Conservation (phyloP, 2,797 vertebrate species). For the Parotocinclus haroldoi region DNA sequence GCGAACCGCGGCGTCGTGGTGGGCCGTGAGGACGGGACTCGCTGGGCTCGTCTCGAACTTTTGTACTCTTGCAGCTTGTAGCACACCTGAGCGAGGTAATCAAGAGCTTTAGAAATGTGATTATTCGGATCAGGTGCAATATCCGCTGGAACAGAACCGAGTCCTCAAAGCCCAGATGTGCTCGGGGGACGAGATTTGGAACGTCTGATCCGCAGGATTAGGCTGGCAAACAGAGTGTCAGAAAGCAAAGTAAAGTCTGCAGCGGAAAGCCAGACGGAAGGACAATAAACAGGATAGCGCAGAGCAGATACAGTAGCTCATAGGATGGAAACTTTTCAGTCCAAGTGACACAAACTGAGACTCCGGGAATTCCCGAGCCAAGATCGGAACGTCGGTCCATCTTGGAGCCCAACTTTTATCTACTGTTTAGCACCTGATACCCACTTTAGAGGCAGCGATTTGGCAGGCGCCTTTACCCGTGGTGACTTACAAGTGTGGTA, state of each 20-base stretch:
- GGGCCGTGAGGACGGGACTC: neutral
- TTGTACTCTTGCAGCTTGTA: neutral
- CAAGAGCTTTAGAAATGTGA: slow-evolving; percentile 19
- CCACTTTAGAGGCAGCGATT: no score
- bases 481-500: no score
- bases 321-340: no score
- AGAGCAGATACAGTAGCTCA: no score
- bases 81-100: slow-evolving; percentile 14
- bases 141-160: slow-evolving; percentile 7
- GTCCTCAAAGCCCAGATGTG: slow-evolving; percentile 1
- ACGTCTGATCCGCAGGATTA: slow-evolving; percentile 25
- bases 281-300: no score
- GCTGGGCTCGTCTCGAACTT: neutral
- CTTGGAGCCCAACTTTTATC: no score
- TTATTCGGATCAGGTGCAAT: slow-evolving; percentile 25
- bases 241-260: slow-evolving; percentile 5
- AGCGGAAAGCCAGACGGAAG: neutral
- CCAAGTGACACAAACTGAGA: no score
- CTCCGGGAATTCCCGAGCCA: no score
- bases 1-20: neutral
- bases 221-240: slow-evolving; percentile 14
- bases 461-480: no score
- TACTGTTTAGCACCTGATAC: no score
- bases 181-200: slow-evolving; percentile 10
- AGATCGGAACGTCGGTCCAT: no score